Base-by-base conservation (phyloP, 2,797 vertebrate species). In the Siniperca undulata region DNA sequence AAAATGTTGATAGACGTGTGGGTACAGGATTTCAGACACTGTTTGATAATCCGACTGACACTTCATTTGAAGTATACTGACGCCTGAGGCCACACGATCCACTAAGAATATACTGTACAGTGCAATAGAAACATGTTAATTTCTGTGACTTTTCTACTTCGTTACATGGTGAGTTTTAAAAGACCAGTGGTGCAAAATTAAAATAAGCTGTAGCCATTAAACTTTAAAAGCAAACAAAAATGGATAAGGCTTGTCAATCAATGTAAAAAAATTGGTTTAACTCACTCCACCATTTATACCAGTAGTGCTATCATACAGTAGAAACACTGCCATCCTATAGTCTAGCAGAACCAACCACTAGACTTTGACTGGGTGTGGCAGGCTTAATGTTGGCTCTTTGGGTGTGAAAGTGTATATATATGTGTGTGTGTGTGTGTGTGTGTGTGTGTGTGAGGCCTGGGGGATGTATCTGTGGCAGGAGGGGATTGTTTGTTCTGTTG, bases 351-450 rank as follows among this genome's bases (percentile, higher is more conserved):
- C 38, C 60, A 59, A 44, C 72, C 59, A 44, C 67, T 75, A 73
- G 79, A 86, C 80, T 89, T 88, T 80, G 69, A 81, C 80, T 82
- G 92, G 90, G 92, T 89, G 91, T 84, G 90, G 90, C 83, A 20
- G 30, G 36, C 53, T 78, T n/a, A 70, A 68, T 84, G 82, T 79
- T 81, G 82, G 77, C 77, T 86, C 24, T 22, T 20, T 3, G 74
- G 56, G 75, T 82, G 83, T 86, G 78, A 73, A 80, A 56, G 60
- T 56, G 1, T 71, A 22, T 48, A 42, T n/a, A 50, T 78, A 27
- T 60, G 3, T 30, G 3, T 30, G 20, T 83, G 44, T 68, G 42
- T 71, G 34, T 78, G 61, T 67, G 27, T 58, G 19, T 50, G 50
- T 55, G 65, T 56, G 56, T 74, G 42, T n/a, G 79, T 50, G 38